Evolutionary conservation across 2,888 invertebrate genomes (phyloP).

Genomic region (Napeogenes inachia): DNA sequence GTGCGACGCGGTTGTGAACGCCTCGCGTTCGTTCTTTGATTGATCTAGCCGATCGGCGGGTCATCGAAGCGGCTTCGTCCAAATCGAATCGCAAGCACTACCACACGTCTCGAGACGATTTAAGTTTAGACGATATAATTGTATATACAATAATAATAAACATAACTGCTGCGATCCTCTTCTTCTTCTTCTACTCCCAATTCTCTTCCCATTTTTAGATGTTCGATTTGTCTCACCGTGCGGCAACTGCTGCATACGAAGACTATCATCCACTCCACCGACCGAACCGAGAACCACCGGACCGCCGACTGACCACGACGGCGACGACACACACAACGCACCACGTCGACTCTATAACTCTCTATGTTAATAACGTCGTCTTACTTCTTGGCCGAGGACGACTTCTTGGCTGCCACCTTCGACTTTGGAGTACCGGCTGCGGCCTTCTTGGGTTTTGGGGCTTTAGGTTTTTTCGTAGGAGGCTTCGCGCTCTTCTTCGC

Average conservation of each 20-base stretch:
- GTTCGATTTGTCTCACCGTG: too few species aligned
- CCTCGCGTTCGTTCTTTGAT: too few species aligned
- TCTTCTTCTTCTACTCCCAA: too few species aligned
- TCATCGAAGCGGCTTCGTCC: too few species aligned
- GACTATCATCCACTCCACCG: not conserved
- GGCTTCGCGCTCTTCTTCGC: constrained; percentile 51
- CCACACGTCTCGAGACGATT: too few species aligned
- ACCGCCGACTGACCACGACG: not conserved
- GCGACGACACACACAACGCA: constrained; percentile 12
- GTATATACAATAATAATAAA: too few species aligned
- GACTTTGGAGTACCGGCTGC: constrained; percentile 37
- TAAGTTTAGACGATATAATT: too few species aligned
- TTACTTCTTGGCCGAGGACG: constrained; percentile 36
- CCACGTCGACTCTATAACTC: constrained; percentile 10
- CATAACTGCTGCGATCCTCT: too few species aligned
- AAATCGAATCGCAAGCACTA: too few species aligned
- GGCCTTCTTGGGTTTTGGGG: constrained; percentile 54
- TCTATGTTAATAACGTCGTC: constrained; percentile 12
- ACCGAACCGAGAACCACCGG: not conserved
- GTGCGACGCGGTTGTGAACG: not conserved
- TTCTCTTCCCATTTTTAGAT: too few species aligned
- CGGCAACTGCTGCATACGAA: not conserved
- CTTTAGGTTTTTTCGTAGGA: constrained; percentile 52
- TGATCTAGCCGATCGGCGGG: too few species aligned
- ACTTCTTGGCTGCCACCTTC: constrained; percentile 32